A percentile compares a stretch with the other conserved stretches of the same genome.
These are phyloP conservation scores for Ptychoptera albimana DNA, from an alignment of 2,888 invertebrate genomes.

Conservation along the genomic window DNA sequence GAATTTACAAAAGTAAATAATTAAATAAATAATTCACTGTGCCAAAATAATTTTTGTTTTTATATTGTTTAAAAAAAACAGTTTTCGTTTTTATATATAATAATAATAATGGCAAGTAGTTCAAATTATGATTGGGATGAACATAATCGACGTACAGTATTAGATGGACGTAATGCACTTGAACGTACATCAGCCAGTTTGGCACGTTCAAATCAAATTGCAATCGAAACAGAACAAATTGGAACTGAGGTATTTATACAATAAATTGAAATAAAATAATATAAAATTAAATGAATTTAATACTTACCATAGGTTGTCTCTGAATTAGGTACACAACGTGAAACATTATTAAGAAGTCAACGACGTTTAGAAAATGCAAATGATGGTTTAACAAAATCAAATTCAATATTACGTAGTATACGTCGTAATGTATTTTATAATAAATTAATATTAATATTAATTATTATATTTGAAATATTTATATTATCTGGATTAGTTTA, in stretches of 20 bases:
- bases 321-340: conserved; percentile 60
- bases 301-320: conserved; percentile 41
- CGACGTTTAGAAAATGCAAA: conserved; percentile 55
- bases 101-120: conserved; percentile 10
- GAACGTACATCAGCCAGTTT: conserved; percentile 46
- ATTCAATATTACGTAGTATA: conserved; percentile 47
- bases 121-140: conserved; percentile 31
- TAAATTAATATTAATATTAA: conserved; percentile 53
- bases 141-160: conserved; percentile 39
- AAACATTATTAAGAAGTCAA: conserved; percentile 48
- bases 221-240: conserved; percentile 65
- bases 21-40: too few relatives aligned
- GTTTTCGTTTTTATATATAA: background rate
- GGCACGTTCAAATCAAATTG: conserved; percentile 52
- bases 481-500: conserved; percentile 47
- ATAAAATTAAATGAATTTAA: background rate
- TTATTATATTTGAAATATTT: conserved; percentile 52
- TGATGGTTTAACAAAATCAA: conserved; percentile 46
- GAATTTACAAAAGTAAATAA: too few relatives aligned
- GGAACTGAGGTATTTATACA: conserved; percentile 39
- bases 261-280: background rate
- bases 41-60: too few relatives aligned
- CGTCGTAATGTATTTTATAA: conserved; percentile 55
- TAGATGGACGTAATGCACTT: conserved; percentile 37
- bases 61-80: too few relatives aligned